Evolutionary conservation across 2,888 invertebrate species (phyloP), one percentile per base, ranked within the genome.

Genomic region (Mesoligia furuncula): DNA sequence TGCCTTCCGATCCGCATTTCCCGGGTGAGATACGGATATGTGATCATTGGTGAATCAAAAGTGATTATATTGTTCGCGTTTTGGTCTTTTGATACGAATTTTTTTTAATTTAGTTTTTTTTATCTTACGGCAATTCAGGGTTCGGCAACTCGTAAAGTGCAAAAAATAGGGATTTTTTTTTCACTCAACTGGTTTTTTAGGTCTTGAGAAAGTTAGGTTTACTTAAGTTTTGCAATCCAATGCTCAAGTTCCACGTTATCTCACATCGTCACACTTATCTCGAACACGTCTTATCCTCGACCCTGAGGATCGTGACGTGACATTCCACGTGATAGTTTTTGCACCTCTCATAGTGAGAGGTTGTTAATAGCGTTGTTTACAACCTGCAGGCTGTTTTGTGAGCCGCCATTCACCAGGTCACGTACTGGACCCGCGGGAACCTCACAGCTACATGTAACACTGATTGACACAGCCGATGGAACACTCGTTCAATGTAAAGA

Each of bases 1-100:
- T 81, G 97, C 98, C 65, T 97, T 98, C 87, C 96, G 98, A 69
- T 98, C 97, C 77, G 98, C 98, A 83, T 96, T 98, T 89, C 98
- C 98, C 73, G 98, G 98, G 98, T 98, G 97, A 97, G 98, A 97
- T 83, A 88, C 85, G 79, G 84, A 81, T 68, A 75, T 76, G 83
- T 87, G 85, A 81, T 84, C 69, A 81, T 78, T 75, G 82, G 84
- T 87, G 86, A 75, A 70, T 72, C 54, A 59, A 80, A 78, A 84
- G 88, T 88, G 85, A 83, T 83, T 68, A 39, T 54, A 54, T 65
- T 39, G 57, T 71, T 80, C 5, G n/a, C 39, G 13, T 54, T 81
- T 66, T 48, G 8, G 13, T 59, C 27, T 66, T 75, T 74, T 36
- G 11, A 64, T 73, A 27, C 11, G 6, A 36, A 42, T 62, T 57